Conservation (phyloP, 2,888 invertebrate species). For the Apodemia duryi region DNA sequence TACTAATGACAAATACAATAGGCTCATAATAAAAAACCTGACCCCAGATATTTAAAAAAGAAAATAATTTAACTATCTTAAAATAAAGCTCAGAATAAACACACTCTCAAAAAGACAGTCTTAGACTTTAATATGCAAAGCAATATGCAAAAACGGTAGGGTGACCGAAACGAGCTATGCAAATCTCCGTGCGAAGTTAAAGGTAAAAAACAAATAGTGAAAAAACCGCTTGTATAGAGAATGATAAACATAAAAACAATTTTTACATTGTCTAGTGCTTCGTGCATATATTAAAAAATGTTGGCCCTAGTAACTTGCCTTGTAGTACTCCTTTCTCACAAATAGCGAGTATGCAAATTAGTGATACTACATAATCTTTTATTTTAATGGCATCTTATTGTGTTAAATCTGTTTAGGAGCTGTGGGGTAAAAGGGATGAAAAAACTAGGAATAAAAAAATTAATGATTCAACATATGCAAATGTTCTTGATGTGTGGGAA, state of each 20-base stretch:
- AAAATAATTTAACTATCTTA: slow-evolving; percentile 63
- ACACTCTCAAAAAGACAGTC: slow-evolving; percentile 56
- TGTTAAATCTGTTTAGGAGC: slow-evolving; percentile 58
- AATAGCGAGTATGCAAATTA: slow-evolving; percentile 65
- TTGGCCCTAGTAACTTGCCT: slow-evolving; percentile 51
- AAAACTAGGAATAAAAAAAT: slow-evolving; percentile 53
- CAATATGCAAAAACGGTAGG: slow-evolving; percentile 54
- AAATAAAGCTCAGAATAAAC: slow-evolving; percentile 72
- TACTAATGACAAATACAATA: slow-evolving; percentile 65
- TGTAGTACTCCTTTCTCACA: slow-evolving; percentile 66
- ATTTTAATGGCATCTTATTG: slow-evolving; percentile 77
- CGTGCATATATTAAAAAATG: slow-evolving; percentile 54
- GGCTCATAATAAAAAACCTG: slow-evolving; percentile 56
- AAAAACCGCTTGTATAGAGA: slow-evolving; percentile 70
- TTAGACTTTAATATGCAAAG: slow-evolving; percentile 69
- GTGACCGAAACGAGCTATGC: slow-evolving; percentile 68
- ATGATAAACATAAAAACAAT: slow-evolving; percentile 70
- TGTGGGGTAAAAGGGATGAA: slow-evolving; percentile 57
- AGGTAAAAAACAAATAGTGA: slow-evolving; percentile 68
- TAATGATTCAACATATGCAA: slow-evolving; percentile 73
- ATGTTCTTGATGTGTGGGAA: slow-evolving; percentile 64
- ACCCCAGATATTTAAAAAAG: slow-evolving; percentile 58
- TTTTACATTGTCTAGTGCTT: slow-evolving; percentile 62
- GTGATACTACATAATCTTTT: slow-evolving; percentile 70
- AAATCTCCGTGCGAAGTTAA: slow-evolving; percentile 75